Conservation (phyloP, 2,797 vertebrate species). For the Chloroceryle inda region DNA sequence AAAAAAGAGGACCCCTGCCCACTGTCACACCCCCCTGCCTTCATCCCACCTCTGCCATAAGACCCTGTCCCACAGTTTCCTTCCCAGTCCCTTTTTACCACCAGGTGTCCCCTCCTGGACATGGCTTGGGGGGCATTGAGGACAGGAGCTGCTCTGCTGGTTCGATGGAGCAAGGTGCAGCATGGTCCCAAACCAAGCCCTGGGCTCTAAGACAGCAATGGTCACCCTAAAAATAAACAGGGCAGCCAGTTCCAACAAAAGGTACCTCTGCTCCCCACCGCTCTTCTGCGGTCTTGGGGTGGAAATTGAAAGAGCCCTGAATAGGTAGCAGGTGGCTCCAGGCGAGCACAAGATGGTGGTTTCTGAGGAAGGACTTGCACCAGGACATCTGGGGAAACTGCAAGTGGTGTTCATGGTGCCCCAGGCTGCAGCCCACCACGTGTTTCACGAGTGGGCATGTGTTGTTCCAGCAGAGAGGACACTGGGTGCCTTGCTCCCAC, state of each 20-base stretch:
- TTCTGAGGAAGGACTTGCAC: slow-evolving; percentile 39
- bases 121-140: neutral
- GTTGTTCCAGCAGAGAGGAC: neutral
- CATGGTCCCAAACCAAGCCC: fast-evolving
- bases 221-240: neutral
- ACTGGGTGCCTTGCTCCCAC: fast-evolving
- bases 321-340: neutral
- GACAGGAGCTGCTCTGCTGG: fast-evolving
- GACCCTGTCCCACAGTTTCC: fast-evolving
- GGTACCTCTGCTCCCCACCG: neutral
- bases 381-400: slow-evolving; percentile 41
- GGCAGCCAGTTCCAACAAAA: neutral
- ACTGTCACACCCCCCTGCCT: fast-evolving
- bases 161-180: fast-evolving
- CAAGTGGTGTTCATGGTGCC: neutral
- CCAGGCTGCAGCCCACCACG: neutral
- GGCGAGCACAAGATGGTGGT: neutral
- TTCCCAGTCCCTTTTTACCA: neutral
- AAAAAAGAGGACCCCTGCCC: neutral
- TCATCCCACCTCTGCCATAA: neutral
- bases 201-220: neutral
- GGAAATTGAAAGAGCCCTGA: slow-evolving; percentile 41
- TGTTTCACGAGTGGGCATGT: neutral
- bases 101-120: too few species aligned
- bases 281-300: neutral